phyloP scores from a whole-genome alignment of 2,113 vertebrate species.

The Dendropsophus ebraccatus region DNA sequence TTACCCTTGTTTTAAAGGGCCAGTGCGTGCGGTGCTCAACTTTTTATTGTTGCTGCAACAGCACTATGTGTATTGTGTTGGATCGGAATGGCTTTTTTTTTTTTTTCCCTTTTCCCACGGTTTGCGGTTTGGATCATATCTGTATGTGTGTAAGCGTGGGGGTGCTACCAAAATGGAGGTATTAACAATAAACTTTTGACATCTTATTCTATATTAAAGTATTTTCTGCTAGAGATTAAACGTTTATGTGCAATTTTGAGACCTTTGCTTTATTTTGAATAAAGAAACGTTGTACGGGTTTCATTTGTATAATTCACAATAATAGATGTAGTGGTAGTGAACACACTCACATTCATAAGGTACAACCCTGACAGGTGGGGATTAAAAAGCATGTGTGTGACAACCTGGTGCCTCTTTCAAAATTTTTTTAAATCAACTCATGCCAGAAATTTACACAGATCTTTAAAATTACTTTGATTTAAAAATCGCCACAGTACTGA shows the following conservation, averaged over 20 bases:
- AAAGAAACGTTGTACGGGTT: slow-evolving; percentile 16
- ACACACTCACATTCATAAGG: neutral
- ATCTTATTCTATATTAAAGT: slow-evolving; percentile 29
- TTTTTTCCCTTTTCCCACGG: slow-evolving; percentile 3
- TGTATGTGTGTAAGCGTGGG: slow-evolving; percentile 6
- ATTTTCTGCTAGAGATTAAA: slow-evolving; percentile 45
- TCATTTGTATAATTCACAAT: neutral
- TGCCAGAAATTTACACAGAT: no score
- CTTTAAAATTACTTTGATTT: no score
- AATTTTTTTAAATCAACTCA: no score
- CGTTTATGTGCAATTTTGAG: slow-evolving; percentile 23
- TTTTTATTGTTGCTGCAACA: neutral
- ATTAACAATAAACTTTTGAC: neutral
- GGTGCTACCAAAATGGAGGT: neutral
- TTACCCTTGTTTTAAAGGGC: slow-evolving; percentile 9
- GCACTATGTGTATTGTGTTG: neutral
- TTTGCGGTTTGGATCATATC: neutral
- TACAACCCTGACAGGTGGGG: no score
- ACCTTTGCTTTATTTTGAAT: slow-evolving; percentile 22
- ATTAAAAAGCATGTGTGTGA: no score
- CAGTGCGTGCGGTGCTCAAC: neutral
- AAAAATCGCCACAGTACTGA: no score
- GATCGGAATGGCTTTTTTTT: neutral
- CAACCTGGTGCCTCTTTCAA: no score
- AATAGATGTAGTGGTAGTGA: neutral